Conservation (phyloP, 1,140 invertebrate species). For the Andrena cerasifolii region DNA sequence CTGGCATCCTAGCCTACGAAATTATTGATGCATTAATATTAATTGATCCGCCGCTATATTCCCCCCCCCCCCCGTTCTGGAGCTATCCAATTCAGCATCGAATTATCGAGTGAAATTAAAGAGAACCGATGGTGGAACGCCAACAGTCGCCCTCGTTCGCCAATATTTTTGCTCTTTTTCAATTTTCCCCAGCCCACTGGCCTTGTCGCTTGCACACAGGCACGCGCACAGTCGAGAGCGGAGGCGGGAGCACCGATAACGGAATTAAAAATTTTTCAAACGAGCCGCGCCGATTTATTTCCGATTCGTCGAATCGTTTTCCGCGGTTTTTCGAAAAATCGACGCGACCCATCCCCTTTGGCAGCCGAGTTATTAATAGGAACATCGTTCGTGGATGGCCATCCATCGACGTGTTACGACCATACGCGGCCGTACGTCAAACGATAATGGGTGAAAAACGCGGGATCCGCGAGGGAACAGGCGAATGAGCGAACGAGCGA, state of each 20-base stretch:
- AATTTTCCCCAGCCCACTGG: background rate
- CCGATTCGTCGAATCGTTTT: conserved; percentile 39
- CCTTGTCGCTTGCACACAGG: background rate
- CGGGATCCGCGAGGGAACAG: too few species aligned
- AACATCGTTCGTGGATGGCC: conserved; percentile 3
- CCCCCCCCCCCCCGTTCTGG: too few species aligned
- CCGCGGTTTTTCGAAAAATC: conserved; percentile 46
- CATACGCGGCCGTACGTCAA: conserved; percentile 5
- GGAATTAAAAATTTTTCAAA: conserved; percentile 37
- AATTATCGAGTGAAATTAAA: background rate
- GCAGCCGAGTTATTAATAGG: conserved; percentile 17
- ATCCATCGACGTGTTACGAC: conserved; percentile 25
- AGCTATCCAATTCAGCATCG: background rate
- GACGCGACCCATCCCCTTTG: background rate
- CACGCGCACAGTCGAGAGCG: background rate
- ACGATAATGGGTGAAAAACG: conserved; percentile 14
- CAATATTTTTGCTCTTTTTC: background rate
- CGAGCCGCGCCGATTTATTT: conserved; percentile 40
- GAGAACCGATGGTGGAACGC: background rate
- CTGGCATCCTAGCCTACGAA: too few species aligned
- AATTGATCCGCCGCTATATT: too few species aligned
- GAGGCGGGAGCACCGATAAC: background rate
- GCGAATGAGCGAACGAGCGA: too few species aligned
- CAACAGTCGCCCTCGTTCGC: background rate
- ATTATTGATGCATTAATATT: too few species aligned